A percentile compares a stretch with the other conserved stretches of the same genome.
These are phyloP conservation scores for Drosophila suzukii DNA, from an alignment of 1,140 invertebrate species.

Conservation along the genomic window DNA sequence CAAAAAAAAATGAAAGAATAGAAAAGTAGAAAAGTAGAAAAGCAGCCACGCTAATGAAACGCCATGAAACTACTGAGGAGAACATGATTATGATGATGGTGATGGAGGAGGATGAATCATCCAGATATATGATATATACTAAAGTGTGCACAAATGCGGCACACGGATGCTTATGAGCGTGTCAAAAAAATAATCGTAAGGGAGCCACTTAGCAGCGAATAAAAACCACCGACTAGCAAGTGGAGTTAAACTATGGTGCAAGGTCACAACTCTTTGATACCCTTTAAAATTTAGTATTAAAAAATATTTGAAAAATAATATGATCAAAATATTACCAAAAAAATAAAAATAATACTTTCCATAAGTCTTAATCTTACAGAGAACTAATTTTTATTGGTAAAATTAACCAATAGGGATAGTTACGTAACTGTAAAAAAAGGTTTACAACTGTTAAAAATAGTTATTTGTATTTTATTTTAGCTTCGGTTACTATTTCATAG, in stretches of 20 bases:
- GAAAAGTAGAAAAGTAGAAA: conserved; percentile 31
- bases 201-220: conserved; percentile 17
- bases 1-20: conserved; percentile 13
- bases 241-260: conserved; percentile 3
- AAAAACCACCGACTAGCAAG: conserved; percentile 4
- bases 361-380: too few relatives aligned
- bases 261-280: neutral
- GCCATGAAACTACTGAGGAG: conserved; percentile 27
- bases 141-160: conserved; percentile 17
- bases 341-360: neutral
- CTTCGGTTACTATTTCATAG: too few relatives aligned
- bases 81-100: conserved; percentile 20
- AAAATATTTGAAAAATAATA: neutral
- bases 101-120: conserved; percentile 52
- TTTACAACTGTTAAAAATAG: too few relatives aligned
- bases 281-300: neutral
- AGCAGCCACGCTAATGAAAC: conserved; percentile 54
- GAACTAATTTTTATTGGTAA: too few relatives aligned
- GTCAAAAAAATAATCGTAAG: conserved; percentile 26
- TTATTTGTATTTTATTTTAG: too few relatives aligned
- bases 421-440: too few relatives aligned
- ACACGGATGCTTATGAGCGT: conserved; percentile 26
- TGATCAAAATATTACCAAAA: neutral
- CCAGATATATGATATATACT: conserved; percentile 19
- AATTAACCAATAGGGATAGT: too few relatives aligned